phyloP scores from a whole-genome alignment of 2,113 vertebrate species.

The Xenotilapia flavipinnis region DNA sequence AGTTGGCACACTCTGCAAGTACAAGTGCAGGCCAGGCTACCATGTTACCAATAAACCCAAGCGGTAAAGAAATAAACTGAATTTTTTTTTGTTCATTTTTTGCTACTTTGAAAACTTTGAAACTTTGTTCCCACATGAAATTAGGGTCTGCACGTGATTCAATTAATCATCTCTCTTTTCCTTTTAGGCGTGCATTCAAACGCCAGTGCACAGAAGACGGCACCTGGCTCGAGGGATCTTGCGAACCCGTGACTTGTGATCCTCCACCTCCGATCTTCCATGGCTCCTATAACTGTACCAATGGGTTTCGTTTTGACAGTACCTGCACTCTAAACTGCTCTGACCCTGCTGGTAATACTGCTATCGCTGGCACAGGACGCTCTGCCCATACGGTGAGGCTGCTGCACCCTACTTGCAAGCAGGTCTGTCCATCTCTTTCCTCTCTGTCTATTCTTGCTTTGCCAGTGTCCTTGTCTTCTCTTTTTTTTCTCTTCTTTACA shows the following conservation, averaged over 20 bases:
- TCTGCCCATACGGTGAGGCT: conserved; percentile 79
- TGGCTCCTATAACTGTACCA: conserved; percentile 88
- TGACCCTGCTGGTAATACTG: conserved; percentile 65
- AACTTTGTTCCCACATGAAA: background rate
- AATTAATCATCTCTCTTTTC: background rate
- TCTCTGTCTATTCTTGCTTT: conserved; percentile 40
- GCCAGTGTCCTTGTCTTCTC: conserved; percentile 3
- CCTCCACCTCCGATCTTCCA: conserved; percentile 87
- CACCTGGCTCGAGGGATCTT: conserved; percentile 85
- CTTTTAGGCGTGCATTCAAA: conserved; percentile 86
- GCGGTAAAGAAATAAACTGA: conserved; percentile 69
- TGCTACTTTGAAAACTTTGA: background rate
- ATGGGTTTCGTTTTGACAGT: conserved; percentile 91
- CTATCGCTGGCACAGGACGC: conserved; percentile 73
- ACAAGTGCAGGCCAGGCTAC: conserved; percentile 94
- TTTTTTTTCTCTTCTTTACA: background rate
- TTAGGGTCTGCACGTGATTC: background rate
- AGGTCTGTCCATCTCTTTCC: conserved; percentile 70
- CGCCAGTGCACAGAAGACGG: conserved; percentile 92
- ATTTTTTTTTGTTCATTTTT: background rate
- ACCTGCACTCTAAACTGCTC: conserved; percentile 88
- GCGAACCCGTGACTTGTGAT: conserved; percentile 90
- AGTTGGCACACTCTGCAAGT: conserved; percentile 96
- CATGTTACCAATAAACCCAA: conserved; percentile 86
- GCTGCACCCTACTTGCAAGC: conserved; percentile 70